Percentiles rank a stretch among this genome's conserved stretches.
These are phyloP conservation scores for Felis chaus DNA, from an alignment of 2,113 vertebrate genomes.

Conservation along the genomic window DNA sequence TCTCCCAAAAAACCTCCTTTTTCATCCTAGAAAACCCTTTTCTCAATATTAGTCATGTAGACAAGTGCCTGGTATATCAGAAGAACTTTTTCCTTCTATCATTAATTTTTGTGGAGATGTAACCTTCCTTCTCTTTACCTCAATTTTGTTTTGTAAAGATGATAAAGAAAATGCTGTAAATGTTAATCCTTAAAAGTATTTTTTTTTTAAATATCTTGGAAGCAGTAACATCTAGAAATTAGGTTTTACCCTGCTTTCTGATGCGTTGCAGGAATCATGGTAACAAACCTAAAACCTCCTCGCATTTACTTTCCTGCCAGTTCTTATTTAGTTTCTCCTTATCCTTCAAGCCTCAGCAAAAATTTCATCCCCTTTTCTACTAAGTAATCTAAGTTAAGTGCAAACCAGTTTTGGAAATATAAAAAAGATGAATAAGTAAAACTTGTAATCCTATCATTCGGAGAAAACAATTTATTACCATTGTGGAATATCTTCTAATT, in stretches of 20 bases:
- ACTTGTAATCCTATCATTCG: neutral
- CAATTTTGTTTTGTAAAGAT: neutral
- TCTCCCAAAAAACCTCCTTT: neutral
- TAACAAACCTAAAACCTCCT: neutral
- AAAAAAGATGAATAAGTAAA: neutral
- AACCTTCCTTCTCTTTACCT: neutral
- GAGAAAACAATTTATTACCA: neutral
- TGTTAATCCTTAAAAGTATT: neutral
- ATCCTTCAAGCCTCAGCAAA: neutral
- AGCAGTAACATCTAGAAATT: neutral
- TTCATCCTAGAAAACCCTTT: neutral
- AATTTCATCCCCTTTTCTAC: neutral
- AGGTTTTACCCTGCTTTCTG: neutral
- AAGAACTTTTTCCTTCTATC: neutral
- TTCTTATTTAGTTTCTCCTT: slow-evolving; percentile 8
- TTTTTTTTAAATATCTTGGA: neutral
- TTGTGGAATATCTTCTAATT: neutral
- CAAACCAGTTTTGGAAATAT: neutral
- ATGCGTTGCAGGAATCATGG: neutral
- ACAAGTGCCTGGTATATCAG: neutral
- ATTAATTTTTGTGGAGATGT: neutral
- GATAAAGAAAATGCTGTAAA: neutral
- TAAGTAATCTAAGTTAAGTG: neutral
- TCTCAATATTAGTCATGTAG: neutral
- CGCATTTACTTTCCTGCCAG: neutral